Base-by-base conservation (phyloP, 2,113 vertebrate species). In the Oncorhynchus nerka region DNA sequence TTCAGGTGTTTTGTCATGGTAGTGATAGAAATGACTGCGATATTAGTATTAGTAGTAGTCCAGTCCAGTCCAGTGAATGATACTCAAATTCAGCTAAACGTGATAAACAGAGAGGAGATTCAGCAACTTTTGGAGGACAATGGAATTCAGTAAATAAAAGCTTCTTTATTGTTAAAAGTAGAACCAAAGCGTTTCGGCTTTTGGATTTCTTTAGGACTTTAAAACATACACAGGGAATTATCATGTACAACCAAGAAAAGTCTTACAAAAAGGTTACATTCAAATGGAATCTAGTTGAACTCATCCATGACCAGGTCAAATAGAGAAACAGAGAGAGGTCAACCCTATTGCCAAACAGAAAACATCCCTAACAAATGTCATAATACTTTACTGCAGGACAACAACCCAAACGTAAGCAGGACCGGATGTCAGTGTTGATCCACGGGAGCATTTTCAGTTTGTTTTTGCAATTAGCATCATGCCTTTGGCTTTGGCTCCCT, bases 391-490 rank as follows among this genome's bases (percentile, higher is more conserved):
- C 15, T 26, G 49, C 1, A 28, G 13, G 32, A 49, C 66, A 64
- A 49, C 62, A 45, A 73, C 20, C 20, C 22, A n/a, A 26, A 64
- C 62, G 22, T n/a, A 64, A 26, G 20, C 62, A 64, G 9, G 39
- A 64, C 20, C 62, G 1, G 11, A 11, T 64, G 62, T 3, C 39
- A 11, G 39, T 39, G 39, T 39, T 64, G 19, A n/a, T 64, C 61
- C 13, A n/a, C n/a, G 13, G 26, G 26, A 66, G 13, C 3, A 22
- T 11, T 57, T 57, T 20, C 67, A 5, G 74, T 91, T 91, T 87
- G 86, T 78, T 88, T 88, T 88, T 81, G 57, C 79, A 90, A 90
- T 89, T 90, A 87, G 68, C 70, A 75, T 80, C 81, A 55, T 55
- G 48, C 85, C 72, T 81, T 76, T 85, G 48, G 3, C 75, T 85